Evolutionary conservation across 2,888 invertebrate genomes (phyloP).

Genomic region (Anoncus sp.): DNA sequence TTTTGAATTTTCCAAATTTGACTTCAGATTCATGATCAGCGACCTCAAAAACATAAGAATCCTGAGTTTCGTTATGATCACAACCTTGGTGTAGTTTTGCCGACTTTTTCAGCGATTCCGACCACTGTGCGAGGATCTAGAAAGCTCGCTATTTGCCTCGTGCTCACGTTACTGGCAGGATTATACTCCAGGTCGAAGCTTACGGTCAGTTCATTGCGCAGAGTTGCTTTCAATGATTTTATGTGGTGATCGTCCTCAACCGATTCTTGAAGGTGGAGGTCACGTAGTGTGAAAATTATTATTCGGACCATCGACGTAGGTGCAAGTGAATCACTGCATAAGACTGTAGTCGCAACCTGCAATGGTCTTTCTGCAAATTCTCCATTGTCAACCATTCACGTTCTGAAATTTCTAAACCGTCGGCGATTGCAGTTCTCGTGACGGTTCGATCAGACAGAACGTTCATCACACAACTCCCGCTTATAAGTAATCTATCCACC

Average conservation of each 20-base stretch:
- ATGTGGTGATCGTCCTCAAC: not conserved
- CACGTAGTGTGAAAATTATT: constrained; percentile 2
- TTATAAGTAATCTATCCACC: constrained; percentile 37
- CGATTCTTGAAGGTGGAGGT: constrained; percentile 4
- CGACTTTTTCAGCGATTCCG: no score
- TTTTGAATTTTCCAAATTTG: no score
- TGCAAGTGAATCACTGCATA: constrained; percentile 36
- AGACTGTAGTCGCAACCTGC: constrained; percentile 34
- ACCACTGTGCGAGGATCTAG: constrained; percentile 49
- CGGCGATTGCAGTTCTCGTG: constrained; percentile 25
- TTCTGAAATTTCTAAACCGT: constrained; percentile 42
- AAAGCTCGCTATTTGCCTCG: constrained; percentile 40
- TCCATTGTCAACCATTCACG: constrained; percentile 43
- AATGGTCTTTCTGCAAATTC: constrained; percentile 23
- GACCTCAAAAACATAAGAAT: no score
- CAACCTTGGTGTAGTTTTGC: no score
- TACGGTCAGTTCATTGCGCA: constrained; percentile 9
- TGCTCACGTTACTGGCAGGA: not conserved
- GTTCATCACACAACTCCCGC: constrained; percentile 38
- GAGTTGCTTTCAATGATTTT: not conserved
- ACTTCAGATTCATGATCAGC: no score
- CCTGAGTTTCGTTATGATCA: no score
- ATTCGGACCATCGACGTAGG: constrained; percentile 29
- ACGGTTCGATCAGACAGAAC: constrained; percentile 17
- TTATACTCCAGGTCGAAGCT: constrained; percentile 25